Percentiles rank a stretch among this genome's conserved stretches.
phyloP scores from a whole-genome alignment of 2,797 vertebrate genomes.

The Liparis tanakae region DNA sequence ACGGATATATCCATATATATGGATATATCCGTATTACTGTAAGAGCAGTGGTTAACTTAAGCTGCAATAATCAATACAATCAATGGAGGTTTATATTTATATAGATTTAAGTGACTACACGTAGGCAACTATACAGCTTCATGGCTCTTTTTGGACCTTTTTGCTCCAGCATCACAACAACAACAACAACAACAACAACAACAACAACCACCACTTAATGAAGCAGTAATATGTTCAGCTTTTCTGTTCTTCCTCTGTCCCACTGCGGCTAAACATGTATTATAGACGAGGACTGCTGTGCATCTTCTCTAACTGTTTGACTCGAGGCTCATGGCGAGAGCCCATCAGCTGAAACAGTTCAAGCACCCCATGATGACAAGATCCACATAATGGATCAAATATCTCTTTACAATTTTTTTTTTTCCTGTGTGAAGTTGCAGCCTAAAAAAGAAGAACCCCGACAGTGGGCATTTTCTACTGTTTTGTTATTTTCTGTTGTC shows the following conservation, averaged over 20 bases:
- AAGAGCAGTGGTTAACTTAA: no score
- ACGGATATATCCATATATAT: no score
- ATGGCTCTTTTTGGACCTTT: not conserved
- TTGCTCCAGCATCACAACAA: not conserved
- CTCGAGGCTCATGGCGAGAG: constrained; percentile 6
- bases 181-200: no score
- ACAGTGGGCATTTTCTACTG: not conserved
- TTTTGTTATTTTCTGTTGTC: constrained; percentile 21
- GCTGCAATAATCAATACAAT: not conserved
- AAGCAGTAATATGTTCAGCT: not conserved
- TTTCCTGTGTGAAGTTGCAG: not conserved
- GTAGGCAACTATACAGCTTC: not conserved
- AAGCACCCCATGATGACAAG: not conserved
- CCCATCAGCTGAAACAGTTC: not conserved
- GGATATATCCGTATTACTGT: no score
- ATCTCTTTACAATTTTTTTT: not conserved
- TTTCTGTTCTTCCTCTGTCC: not conserved
- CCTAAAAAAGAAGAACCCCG: not conserved
- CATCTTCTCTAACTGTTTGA: not conserved
- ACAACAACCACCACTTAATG: not conserved
- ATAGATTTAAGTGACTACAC: not conserved
- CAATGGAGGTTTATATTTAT: not conserved
- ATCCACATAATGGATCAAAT: not conserved
- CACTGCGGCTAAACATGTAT: not conserved
- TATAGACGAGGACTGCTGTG: not conserved